phyloP scores from a whole-genome alignment of 2,888 invertebrate genomes.

The Ophioninae sp. region DNA sequence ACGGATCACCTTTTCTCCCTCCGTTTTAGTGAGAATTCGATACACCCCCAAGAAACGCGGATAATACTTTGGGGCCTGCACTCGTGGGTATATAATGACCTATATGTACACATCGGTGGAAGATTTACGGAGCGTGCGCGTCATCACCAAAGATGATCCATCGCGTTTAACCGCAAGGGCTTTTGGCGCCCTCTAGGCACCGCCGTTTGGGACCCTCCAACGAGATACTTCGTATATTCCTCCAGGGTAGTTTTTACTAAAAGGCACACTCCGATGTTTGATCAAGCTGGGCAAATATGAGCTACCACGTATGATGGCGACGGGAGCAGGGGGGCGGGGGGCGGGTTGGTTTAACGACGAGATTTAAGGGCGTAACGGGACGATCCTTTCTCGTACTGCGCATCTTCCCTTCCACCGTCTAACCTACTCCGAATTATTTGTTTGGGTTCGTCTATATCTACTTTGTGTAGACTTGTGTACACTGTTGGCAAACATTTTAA shows the following conservation, averaged over 20 bases:
- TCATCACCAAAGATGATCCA: slow-evolving; percentile 50
- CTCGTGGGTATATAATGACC: background rate
- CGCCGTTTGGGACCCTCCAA: slow-evolving; percentile 19
- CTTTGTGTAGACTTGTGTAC: slow-evolving; percentile 53
- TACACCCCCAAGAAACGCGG: slow-evolving; percentile 42
- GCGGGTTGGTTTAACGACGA: slow-evolving; percentile 32
- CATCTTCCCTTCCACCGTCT: slow-evolving; percentile 46
- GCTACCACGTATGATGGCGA: slow-evolving; percentile 48
- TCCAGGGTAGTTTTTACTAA: slow-evolving; percentile 71
- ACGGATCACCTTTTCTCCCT: slow-evolving; percentile 28
- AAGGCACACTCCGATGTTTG: slow-evolving; percentile 79
- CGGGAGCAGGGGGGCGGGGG: slow-evolving; percentile 1
- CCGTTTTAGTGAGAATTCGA: slow-evolving; percentile 55
- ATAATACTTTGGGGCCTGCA: slow-evolving; percentile 32
- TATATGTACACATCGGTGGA: background rate
- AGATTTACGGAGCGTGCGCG: slow-evolving; percentile 43
- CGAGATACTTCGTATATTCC: slow-evolving; percentile 61
- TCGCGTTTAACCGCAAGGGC: slow-evolving; percentile 65
- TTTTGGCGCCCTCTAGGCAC: slow-evolving; percentile 68
- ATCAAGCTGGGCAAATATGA: slow-evolving; percentile 80
- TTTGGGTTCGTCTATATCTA: background rate
- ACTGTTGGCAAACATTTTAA: slow-evolving; percentile 80
- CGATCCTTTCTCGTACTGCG: slow-evolving; percentile 35
- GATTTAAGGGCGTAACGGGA: slow-evolving; percentile 53
- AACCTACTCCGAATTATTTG: slow-evolving; percentile 28